Evolutionary conservation across 2,888 invertebrate species (phyloP).

Genomic region (Macaria liturata): DNA sequence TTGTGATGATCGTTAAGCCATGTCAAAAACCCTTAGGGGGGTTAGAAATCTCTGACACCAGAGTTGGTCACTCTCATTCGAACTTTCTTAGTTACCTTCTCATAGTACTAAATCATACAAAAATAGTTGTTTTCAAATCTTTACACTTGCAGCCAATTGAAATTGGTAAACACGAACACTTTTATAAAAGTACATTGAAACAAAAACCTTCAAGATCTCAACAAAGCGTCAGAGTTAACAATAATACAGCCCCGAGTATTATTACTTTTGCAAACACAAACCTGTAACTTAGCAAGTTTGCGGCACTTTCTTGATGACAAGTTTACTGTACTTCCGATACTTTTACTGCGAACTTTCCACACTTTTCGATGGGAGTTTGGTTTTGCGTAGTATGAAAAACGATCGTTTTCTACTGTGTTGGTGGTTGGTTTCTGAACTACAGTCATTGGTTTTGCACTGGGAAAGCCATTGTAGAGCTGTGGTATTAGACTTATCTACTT

Average conservation of each 20-base stretch:
- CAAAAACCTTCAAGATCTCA: constrained; percentile 1
- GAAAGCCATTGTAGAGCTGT: not conserved
- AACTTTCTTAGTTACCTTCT: too few relatives aligned
- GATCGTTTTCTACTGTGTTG: constrained; percentile 14
- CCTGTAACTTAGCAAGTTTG: constrained; percentile 53
- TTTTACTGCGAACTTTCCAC: constrained; percentile 6
- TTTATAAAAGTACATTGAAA: not conserved
- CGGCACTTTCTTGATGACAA: constrained; percentile 28
- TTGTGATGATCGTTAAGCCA: too few relatives aligned
- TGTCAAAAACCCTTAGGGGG: too few relatives aligned
- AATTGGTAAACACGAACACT: too few relatives aligned
- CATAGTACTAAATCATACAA: too few relatives aligned
- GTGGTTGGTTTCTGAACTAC: not conserved
- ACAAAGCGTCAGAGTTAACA: constrained; percentile 7
- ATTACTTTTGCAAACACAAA: constrained; percentile 50
- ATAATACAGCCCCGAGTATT: constrained; percentile 21
- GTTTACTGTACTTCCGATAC: constrained; percentile 20
- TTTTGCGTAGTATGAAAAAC: constrained; percentile 23
- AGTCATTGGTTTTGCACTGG: not conserved
- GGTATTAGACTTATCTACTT: too few relatives aligned
- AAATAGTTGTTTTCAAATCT: too few relatives aligned
- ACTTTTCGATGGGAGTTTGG: constrained; percentile 14
- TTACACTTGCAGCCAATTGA: too few relatives aligned
- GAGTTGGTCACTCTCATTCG: too few relatives aligned
- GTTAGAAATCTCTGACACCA: too few relatives aligned